phyloP scores from a whole-genome alignment of 2,888 invertebrate species.

The Resseliella maxima region DNA sequence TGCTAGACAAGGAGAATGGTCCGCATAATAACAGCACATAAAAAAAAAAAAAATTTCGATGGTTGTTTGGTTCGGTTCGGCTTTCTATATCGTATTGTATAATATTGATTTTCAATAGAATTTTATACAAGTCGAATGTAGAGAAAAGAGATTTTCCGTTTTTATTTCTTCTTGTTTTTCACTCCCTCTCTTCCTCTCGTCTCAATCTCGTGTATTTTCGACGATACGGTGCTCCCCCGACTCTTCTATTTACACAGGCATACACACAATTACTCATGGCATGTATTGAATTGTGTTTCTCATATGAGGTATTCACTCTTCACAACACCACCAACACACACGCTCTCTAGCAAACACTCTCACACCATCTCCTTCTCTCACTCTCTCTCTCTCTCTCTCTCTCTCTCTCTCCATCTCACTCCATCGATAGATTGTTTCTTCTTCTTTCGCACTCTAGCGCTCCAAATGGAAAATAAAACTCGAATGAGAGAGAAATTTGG shows the following conservation, averaged over 20 bases:
- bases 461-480: slow-evolving; percentile 51
- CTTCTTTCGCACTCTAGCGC: too few relatives aligned
- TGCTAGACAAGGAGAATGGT: background rate
- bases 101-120: slow-evolving; percentile 55
- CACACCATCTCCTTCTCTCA: too few relatives aligned
- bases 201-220: slow-evolving; percentile 9
- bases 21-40: slow-evolving; percentile 54
- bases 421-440: too few relatives aligned
- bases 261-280: slow-evolving; percentile 53
- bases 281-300: slow-evolving; percentile 39
- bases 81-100: slow-evolving; percentile 47
- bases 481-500: slow-evolving; percentile 48
- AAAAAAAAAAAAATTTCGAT: slow-evolving; percentile 44
- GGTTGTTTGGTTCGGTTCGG: background rate
- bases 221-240: background rate
- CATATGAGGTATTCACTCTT: slow-evolving; percentile 47
- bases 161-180: background rate
- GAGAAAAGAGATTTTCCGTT: slow-evolving; percentile 10
- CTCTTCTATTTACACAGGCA: slow-evolving; percentile 54
- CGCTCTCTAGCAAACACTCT: background rate
- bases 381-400: too few relatives aligned
- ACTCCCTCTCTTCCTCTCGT: background rate
- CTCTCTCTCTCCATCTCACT: too few relatives aligned
- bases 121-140: slow-evolving; percentile 45
- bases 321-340: slow-evolving; percentile 17